Evolutionary conservation across 1,140 invertebrate species (phyloP), one percentile per base, ranked within the genome.

Genomic region (Aphelenchoides besseyi): DNA sequence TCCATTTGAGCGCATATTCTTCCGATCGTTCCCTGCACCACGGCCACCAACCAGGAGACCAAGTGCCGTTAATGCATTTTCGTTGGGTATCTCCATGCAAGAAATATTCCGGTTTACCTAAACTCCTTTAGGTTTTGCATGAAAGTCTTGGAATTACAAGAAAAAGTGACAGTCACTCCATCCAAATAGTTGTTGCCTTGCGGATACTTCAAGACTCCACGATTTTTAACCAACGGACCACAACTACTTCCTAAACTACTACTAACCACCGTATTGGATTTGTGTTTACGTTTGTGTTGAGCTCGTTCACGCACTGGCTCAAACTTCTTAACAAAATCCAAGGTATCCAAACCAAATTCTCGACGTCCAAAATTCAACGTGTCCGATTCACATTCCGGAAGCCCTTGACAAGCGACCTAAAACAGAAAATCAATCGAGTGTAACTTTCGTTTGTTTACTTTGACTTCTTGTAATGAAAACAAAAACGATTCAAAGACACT

Each of bases 81-180:
- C 75, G 66, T 63, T 77, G 75, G 26, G 61, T 30, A 53, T 77
- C 75, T 9, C 75, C 75, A 54, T 77, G 75, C 18, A 77, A 64
- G 66, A 77, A 77, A 54, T 79, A 77, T 23, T 78, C 76, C 16
- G 75, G 75, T 48, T 75, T 72, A 41, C 37, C 37, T 41, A 41
- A 41, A 41, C n/a, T 41, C 5, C 37, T 41, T 41, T 41, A n/a
- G 5, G n/a, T 41, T n/a, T n/a, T n/a, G n/a, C n/a, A n/a, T n/a
- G n/a, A n/a, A n/a, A n/a, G n/a, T n/a, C 37, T 41, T n/a, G n/a
- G n/a, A 41, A 41, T 18, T 59, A 8, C 18, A 59, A 9, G 55
- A 57, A 48, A 76, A 78, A n/a, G 76, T 77, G 48, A 77, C 76
- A 37, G 76, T 79, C 18, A 79, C 76, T 28, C 75, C 75, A 62